Evolutionary conservation across 2,797 vertebrate species (phyloP).

Genomic region (Synaphobranchus kaupii): DNA sequence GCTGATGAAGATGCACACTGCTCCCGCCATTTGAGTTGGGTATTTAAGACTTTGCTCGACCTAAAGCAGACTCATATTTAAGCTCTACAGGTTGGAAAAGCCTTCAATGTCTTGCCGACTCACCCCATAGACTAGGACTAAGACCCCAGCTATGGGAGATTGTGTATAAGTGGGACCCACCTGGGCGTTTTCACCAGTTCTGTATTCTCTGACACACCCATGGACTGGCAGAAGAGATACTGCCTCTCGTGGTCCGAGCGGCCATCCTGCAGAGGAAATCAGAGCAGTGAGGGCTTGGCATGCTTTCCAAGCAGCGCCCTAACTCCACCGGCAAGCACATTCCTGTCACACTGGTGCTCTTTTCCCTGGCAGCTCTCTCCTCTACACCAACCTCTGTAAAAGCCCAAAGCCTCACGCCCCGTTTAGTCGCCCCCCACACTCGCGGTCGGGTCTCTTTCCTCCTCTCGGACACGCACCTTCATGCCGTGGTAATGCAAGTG

Average conservation of each 20-base stretch:
- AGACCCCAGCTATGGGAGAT: neutral
- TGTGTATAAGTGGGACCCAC: slow-evolving; percentile 65
- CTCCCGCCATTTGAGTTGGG: neutral
- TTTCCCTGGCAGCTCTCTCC: neutral
- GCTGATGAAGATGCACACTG: neutral
- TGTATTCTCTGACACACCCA: slow-evolving; percentile 79
- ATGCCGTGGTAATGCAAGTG: slow-evolving; percentile 86
- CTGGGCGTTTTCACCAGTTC: slow-evolving; percentile 93
- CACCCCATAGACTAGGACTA: neutral
- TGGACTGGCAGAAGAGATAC: slow-evolving; percentile 91
- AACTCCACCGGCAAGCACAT: neutral
- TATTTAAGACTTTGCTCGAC: neutral
- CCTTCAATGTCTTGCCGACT: neutral
- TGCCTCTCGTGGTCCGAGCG: slow-evolving; percentile 93
- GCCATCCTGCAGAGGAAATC: slow-evolving; percentile 75
- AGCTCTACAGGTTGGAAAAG: neutral
- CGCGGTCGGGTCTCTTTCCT: neutral
- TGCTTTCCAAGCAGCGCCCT: neutral
- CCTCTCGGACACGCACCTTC: slow-evolving; percentile 67
- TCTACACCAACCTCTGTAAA: neutral
- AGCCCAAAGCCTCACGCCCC: neutral
- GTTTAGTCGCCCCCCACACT: neutral
- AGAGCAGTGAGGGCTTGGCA: neutral
- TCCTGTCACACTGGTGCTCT: neutral
- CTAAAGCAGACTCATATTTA: neutral